Evolutionary conservation across 2,113 vertebrate species (phyloP).

Genomic region (Ptilonorhynchus violaceus): DNA sequence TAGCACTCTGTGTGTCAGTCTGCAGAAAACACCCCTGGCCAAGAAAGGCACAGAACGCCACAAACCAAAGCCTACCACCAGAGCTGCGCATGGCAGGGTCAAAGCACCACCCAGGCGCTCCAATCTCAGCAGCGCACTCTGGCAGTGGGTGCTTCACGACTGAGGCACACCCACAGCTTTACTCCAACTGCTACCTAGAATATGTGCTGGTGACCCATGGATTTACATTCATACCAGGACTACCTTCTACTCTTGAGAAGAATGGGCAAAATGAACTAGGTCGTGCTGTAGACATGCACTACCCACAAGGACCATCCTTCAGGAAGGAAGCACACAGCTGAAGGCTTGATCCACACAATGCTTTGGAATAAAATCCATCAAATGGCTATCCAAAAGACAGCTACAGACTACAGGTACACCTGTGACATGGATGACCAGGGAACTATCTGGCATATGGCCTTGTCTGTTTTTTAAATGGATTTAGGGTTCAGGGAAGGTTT

Average conservation of each 20-base stretch:
- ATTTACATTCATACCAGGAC: neutral
- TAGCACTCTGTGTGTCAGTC: neutral
- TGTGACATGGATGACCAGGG: neutral
- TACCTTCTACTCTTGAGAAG: neutral
- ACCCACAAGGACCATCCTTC: neutral
- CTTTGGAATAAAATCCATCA: neutral
- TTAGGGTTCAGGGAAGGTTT: neutral
- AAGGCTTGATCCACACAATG: neutral
- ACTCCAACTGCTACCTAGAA: neutral
- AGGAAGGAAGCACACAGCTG: neutral
- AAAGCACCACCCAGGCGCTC: neutral
- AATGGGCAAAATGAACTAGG: neutral
- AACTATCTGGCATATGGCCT: neutral
- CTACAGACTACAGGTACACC: neutral
- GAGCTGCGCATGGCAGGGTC: neutral
- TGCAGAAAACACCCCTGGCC: slow-evolving; percentile 11
- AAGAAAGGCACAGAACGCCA: slow-evolving; percentile 13
- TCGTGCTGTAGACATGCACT: neutral
- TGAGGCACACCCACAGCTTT: neutral
- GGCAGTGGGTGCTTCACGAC: neutral
- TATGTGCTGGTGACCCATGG: neutral
- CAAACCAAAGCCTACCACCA: neutral
- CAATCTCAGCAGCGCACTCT: neutral
- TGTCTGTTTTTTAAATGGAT: neutral
- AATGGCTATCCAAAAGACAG: neutral